Evolutionary conservation across 1,140 invertebrate genomes (phyloP).

Genomic region (Lepidurus apus): DNA sequence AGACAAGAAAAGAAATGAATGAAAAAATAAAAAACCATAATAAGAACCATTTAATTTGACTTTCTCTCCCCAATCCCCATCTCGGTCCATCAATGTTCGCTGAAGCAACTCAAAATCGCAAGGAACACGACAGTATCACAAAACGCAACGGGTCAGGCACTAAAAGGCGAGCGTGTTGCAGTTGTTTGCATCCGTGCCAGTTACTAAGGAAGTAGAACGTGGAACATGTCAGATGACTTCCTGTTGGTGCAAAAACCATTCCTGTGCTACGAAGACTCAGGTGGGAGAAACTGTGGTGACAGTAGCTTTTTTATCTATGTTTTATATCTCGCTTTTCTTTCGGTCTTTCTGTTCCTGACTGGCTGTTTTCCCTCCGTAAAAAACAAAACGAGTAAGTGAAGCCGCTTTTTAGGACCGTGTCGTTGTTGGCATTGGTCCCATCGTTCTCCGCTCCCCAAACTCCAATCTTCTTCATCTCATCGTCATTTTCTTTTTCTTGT

Average conservation of each 20-base stretch:
- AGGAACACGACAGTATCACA: neutral
- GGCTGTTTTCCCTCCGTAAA: neutral
- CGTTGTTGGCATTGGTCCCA: constrained; percentile 8
- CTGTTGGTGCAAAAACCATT: constrained; percentile 15
- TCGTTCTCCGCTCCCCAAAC: neutral
- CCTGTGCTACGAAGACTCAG: neutral
- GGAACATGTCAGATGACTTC: neutral
- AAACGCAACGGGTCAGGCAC: neutral
- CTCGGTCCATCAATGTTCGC: neutral
- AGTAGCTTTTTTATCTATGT: neutral
- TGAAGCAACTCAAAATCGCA: neutral
- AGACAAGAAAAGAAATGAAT: neutral
- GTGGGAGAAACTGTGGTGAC: neutral
- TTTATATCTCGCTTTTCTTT: neutral
- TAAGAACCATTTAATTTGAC: neutral
- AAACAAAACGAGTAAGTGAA: neutral
- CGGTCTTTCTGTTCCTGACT: neutral
- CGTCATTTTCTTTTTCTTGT: neutral
- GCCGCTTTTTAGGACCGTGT: neutral
- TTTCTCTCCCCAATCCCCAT: neutral
- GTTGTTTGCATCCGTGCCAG: constrained; percentile 6
- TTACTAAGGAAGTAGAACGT: neutral
- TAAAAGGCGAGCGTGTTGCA: neutral
- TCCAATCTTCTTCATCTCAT: neutral
- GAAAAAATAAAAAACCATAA: neutral